Conservation (phyloP, 2,113 vertebrate genomes). For the Phalacrocorax pelagicus region DNA sequence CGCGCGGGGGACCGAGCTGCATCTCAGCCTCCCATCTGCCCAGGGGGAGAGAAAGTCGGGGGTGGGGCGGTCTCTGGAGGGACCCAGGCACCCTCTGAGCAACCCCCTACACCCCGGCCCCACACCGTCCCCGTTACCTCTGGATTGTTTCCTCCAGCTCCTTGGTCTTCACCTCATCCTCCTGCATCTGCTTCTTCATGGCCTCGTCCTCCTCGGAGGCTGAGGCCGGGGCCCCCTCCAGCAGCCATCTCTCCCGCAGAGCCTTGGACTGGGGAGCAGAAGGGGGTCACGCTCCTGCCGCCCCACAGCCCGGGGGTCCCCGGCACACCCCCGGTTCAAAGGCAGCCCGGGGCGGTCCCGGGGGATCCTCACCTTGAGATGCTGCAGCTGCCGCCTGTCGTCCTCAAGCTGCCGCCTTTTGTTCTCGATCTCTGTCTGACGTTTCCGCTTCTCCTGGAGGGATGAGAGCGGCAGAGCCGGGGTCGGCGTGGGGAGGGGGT, state of each 20-base stretch:
- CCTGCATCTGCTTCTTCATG: constrained; percentile 82
- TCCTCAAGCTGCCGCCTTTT: constrained; percentile 89
- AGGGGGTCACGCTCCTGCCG: not conserved
- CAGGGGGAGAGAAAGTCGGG: too few species aligned
- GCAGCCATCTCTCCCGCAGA: constrained; percentile 90
- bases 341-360: fast-evolving
- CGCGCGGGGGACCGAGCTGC: fast-evolving
- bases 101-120: not conserved
- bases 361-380: constrained; percentile 83
- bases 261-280: constrained; percentile 84
- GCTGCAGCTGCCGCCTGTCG: constrained; percentile 85
- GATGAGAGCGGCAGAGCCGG: not conserved
- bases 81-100: fast-evolving
- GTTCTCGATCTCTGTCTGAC: constrained; percentile 86
- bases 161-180: constrained; percentile 84
- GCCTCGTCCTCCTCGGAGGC: constrained; percentile 82
- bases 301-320: not conserved
- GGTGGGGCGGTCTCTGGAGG: not conserved
- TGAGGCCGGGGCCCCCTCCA: constrained; percentile 85
- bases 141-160: constrained; percentile 85
- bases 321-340: fast-evolving
- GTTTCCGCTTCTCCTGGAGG: constrained; percentile 87
- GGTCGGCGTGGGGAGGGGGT: not conserved
- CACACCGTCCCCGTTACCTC: constrained; percentile 71
- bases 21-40: not conserved